Base-by-base conservation (phyloP, 2,113 vertebrate genomes). In the Amazona vittata region DNA sequence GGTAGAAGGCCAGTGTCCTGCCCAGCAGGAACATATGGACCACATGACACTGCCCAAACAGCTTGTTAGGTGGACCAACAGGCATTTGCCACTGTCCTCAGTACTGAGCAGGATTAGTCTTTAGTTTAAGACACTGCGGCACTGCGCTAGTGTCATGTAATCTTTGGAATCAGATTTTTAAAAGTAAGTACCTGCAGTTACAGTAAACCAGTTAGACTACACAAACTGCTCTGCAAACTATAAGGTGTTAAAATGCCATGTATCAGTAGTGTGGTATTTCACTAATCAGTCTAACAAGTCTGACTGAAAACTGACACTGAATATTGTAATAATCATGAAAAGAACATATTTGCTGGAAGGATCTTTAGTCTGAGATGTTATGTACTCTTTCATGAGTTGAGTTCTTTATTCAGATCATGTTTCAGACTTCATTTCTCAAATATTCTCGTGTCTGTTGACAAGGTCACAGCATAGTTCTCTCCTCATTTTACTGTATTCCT, bases 391-490 rank as follows among this genome's bases (percentile, higher is more conserved):
- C 60, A 68, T 21, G 62, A 90, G 59, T 14, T 64, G 44, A 87
- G 25, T 68, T 96, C 67, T n/a, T 86, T 95, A 87, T 78, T 94
- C 94, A 87, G 53, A 71, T 91, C 76, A 69, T 9, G 28, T 89
- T 95, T 94, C 80, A 94, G 87, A 91, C 71, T 94, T 96, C 21
- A 74, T 73, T 84, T 83, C 81, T 91, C 79, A 75, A 80, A 89
- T 93, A 90, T 64, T 89, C 11, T 9, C 8, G 12, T 86, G 73
- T 55, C 49, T 83, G 33, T 57, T 88, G 89, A 31, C 68, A 89
- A 81, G 84, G 60, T 94, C 90, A 95, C 50, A 80, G 43, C 60
- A 64, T 69, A 63, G 43, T 88, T 39, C 55, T 89, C 59, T 78
- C 65, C 55, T 82, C 74, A n/a, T 86, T 88, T 60, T 83, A 69